Base-by-base conservation (phyloP, 1,140 invertebrate genomes). In the Frieseomelitta varia region DNA sequence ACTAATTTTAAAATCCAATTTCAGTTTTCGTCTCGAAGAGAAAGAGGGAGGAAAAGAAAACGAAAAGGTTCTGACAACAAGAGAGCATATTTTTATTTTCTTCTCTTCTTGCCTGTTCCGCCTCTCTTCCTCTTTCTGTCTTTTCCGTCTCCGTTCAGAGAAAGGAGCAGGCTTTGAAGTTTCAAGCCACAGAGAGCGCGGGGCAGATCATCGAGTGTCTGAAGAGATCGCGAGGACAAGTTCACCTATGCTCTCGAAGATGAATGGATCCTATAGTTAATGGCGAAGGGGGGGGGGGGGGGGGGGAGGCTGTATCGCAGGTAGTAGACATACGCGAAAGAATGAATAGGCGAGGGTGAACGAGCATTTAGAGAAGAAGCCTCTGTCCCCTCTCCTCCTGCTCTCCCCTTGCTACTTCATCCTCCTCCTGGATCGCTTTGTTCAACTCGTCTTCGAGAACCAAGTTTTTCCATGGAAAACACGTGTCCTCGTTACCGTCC, bases 221-320 rank as follows among this genome's bases (percentile, higher is more conserved):
- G 84, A 88, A 79, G 85, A 88, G 87, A 89, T 88, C 79, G 77
- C 83, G 80, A 83, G 88, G 88, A 89, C 88, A 89, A 86, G 80
- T 89, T 89, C 85, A 84, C 85, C 87, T 86, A 86, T 83, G 84
- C 84, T 79, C 87, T 83, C 81, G 81, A 87, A 87, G 85, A 84
- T 89, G 85, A 89, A 89, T 89, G 87, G 87, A 81, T 78, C 87
- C 87, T 84, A 88, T 89, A 79, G 79, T 89, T 89, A 89, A 89
- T 89, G 85, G 88, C 77, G 76, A 65, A 73, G 39, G 39, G 39
- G 34, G 34, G 34, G 4, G 34, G 34, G 4, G 34, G 39, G 6
- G 39, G 6, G 39, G 39, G 8, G 72, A 83, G 86, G 67, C 53
- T 79, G 86, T 89, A 86, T 86, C 85, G 87, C 88, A 89, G 88